Conservation (phyloP, 2,888 invertebrate species). For the Tetranychus truncatus region DNA sequence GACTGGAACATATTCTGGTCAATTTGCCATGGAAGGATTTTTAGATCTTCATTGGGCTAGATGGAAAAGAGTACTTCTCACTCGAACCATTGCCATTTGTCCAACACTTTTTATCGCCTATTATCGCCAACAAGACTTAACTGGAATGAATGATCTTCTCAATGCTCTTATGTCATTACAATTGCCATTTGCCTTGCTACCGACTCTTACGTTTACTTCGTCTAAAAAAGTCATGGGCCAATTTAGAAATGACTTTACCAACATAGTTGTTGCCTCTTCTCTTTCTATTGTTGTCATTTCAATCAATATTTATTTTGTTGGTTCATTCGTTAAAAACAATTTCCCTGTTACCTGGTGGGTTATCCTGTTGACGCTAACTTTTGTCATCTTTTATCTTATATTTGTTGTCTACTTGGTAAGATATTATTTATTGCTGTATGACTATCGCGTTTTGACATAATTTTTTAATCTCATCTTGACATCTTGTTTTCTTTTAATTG, state of each 20-base stretch:
- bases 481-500: background rate
- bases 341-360: conserved; percentile 36
- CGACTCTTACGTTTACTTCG: conserved; percentile 67
- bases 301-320: conserved; percentile 61
- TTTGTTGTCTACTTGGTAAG: conserved; percentile 52
- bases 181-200: conserved; percentile 67
- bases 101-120: conserved; percentile 40
- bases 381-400: conserved; percentile 47
- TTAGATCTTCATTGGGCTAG: conserved; percentile 62
- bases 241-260: conserved; percentile 57
- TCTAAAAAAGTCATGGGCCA: conserved; percentile 59
- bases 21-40: conserved; percentile 49
- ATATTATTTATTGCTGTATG: background rate
- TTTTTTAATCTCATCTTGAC: background rate
- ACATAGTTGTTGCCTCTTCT: conserved; percentile 47
- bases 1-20: conserved; percentile 41
- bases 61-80: conserved; percentile 68
- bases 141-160: conserved; percentile 61
- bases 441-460: no score
- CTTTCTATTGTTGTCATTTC: conserved; percentile 51
- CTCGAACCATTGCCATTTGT: conserved; percentile 60
- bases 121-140: conserved; percentile 41
- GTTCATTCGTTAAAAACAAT: conserved; percentile 36
- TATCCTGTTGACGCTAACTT: conserved; percentile 37
- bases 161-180: conserved; percentile 73